Conservation (phyloP, 2,888 invertebrate genomes). For the Platycnemis pennipes region DNA sequence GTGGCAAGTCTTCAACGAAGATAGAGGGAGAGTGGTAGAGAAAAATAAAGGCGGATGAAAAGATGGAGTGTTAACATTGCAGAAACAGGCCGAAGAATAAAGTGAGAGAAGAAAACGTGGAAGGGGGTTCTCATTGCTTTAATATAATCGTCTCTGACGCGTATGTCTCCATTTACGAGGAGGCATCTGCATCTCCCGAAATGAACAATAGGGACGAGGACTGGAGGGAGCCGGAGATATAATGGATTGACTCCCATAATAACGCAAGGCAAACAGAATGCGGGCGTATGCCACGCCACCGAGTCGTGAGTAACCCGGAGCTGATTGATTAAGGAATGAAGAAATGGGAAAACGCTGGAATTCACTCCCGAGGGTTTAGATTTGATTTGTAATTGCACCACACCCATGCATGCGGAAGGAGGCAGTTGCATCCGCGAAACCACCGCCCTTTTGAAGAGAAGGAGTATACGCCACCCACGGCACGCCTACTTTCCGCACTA, state of each 20-base stretch:
- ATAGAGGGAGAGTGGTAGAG: neutral
- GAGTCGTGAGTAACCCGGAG: neutral
- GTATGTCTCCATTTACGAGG: conserved; percentile 23
- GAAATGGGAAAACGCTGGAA: conserved; percentile 38
- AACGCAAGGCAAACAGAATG: neutral
- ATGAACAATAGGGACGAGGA: conserved; percentile 40
- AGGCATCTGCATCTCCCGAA: conserved; percentile 22
- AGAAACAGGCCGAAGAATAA: neutral
- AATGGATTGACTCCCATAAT: conserved; percentile 53
- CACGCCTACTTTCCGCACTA: conserved; percentile 13
- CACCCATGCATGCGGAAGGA: conserved; percentile 51
- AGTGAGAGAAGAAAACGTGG: neutral
- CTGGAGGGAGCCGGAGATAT: neutral
- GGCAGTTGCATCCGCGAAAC: neutral
- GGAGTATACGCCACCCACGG: conserved; percentile 40
- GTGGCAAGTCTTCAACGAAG: conserved; percentile 30
- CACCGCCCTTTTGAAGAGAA: conserved; percentile 13
- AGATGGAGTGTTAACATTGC: conserved; percentile 17
- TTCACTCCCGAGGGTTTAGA: conserved; percentile 33
- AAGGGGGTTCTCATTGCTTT: neutral
- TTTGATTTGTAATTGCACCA: conserved; percentile 51
- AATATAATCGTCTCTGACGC: conserved; percentile 18
- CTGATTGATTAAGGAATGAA: conserved; percentile 32
- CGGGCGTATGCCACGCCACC: conserved; percentile 1
- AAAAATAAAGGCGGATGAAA: neutral